These are phyloP conservation scores for Phragmatobia fuliginosa DNA, from an alignment of 2,888 invertebrate genomes.

Conservation along the genomic window DNA sequence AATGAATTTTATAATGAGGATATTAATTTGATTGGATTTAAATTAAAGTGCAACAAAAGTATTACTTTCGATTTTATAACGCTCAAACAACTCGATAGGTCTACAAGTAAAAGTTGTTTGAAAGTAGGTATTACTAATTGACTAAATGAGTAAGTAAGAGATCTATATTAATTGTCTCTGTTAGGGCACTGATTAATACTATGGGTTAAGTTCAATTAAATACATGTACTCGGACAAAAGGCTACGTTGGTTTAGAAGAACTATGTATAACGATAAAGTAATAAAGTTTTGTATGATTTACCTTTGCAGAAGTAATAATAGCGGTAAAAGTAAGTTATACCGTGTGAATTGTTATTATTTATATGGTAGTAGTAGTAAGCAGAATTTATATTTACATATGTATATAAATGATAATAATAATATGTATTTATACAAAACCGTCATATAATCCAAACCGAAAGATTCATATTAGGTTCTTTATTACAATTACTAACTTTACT, in stretches of 20 bases:
- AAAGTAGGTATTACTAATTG: conserved; percentile 15
- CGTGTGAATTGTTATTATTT: too few species aligned
- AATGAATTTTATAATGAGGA: not conserved
- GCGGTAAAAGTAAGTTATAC: too few species aligned
- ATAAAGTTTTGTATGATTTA: too few species aligned
- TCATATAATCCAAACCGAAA: not conserved
- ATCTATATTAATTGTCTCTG: not conserved
- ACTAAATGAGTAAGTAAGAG: not conserved
- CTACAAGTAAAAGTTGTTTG: conserved; percentile 25
- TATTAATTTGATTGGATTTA: too few species aligned
- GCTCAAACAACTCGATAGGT: conserved; percentile 1
- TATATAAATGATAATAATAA: too few species aligned
- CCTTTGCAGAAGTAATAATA: too few species aligned
- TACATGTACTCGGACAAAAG: not conserved
- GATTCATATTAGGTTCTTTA: not conserved
- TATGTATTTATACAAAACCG: not conserved
- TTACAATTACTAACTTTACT: too few species aligned
- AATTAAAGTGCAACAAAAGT: not conserved
- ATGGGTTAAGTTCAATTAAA: not conserved
- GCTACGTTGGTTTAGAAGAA: not conserved
- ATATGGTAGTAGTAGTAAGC: too few species aligned
- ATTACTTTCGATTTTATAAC: conserved; percentile 15
- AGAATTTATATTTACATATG: too few species aligned
- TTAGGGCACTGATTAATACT: not conserved
- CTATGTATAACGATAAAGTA: too few species aligned